Conservation (phyloP, 2,113 vertebrate species). For the Grantiella picta region DNA sequence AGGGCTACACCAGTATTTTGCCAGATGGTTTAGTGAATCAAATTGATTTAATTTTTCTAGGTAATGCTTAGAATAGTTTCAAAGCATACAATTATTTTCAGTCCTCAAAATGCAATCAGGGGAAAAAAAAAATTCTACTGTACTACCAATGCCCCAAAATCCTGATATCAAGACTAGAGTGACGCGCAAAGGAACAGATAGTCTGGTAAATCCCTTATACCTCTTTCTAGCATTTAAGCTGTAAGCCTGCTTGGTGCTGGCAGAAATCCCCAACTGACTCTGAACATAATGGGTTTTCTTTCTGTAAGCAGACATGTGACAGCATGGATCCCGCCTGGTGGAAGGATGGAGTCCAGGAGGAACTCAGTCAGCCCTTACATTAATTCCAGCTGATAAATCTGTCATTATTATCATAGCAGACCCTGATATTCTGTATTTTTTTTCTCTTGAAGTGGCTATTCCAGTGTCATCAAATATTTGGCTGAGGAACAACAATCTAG, state of each 20-base stretch:
- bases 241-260: not conserved
- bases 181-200: not conserved
- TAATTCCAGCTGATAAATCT: not conserved
- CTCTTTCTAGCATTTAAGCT: not conserved
- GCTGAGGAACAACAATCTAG: not conserved
- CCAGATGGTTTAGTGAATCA: not conserved
- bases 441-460: not conserved
- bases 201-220: not conserved
- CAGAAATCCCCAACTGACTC: not conserved
- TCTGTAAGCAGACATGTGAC: not conserved
- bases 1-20: not conserved
- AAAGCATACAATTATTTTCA: not conserved
- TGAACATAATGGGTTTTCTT: not conserved
- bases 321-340: not conserved
- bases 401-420: not conserved
- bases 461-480: not conserved
- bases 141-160: not conserved
- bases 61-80: not conserved
- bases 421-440: not conserved
- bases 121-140: rapidly evolving
- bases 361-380: not conserved
- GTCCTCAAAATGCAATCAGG: not conserved
- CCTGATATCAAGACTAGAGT: not conserved
- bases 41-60: not conserved
- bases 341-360: not conserved